A percentile compares a stretch with the other conserved stretches of the same genome.
These are phyloP conservation scores for Eucriotettix oculatus DNA, from an alignment of 2,888 invertebrate species.

Conservation along the genomic window DNA sequence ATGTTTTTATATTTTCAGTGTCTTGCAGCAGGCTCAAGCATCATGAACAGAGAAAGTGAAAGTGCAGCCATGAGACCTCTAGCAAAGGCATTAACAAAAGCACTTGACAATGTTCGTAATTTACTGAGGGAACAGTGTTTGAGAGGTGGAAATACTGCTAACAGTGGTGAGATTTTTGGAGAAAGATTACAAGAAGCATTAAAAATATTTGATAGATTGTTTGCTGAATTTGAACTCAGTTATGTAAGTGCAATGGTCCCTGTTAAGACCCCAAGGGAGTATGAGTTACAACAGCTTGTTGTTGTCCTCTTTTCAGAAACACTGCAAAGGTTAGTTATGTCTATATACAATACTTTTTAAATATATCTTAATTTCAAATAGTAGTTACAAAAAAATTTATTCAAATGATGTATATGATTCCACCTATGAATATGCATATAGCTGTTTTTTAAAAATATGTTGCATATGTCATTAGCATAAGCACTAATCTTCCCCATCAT, in stretches of 20 bases:
- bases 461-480: too few species aligned
- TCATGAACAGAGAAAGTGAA: constrained; percentile 92
- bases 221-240: constrained; percentile 94
- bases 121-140: constrained; percentile 77
- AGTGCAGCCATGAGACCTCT: constrained; percentile 92
- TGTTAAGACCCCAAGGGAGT: constrained; percentile 89
- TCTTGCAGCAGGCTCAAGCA: constrained; percentile 93
- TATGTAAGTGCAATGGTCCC: constrained; percentile 99
- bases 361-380: background rate
- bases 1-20: constrained; percentile 52
- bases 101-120: constrained; percentile 81
- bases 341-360: background rate
- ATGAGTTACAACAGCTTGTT: constrained; percentile 90
- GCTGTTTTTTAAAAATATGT: too few species aligned
- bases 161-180: constrained; percentile 29
- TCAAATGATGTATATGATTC: too few species aligned
- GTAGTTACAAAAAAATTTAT: too few species aligned
- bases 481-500: too few species aligned
- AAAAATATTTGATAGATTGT: constrained; percentile 81
- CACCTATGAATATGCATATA: too few species aligned
- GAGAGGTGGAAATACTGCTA: constrained; percentile 36
- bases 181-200: constrained; percentile 18
- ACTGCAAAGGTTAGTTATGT: constrained; percentile 38
- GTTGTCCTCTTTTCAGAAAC: constrained; percentile 96
- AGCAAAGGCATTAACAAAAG: constrained; percentile 91